Base-by-base conservation (phyloP, 2,888 invertebrate genomes). In the Brachynemurus nebulosus region DNA sequence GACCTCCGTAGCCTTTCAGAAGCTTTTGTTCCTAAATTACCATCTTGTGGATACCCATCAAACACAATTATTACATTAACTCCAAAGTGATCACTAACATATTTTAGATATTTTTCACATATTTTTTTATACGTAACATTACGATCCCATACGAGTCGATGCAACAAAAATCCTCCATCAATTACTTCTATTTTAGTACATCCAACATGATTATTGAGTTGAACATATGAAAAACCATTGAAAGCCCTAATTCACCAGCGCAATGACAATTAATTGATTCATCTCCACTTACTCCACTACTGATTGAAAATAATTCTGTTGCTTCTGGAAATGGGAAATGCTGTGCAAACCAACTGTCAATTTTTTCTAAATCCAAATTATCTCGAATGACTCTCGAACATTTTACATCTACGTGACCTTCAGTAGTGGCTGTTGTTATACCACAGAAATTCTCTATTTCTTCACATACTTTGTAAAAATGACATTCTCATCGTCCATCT, bases 381-480 rank as follows among this genome's bases (percentile, higher is more conserved):
- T 47, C 46, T 12, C 42, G 47, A 20, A 46, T 47, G 8, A 33
- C 36, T 18, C 45, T 43, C 14, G 30, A 41, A 30, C 47, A 20
- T 49, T 44, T 18, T 25, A 25, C 34, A 35, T 50, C 35, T 2
- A 45, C 44, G 34, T 45, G 44, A 16, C 45, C 45, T 18, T 45
- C 44, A 16, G 45, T 46, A 4, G 20, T 27, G 34, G 33, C 9
- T 11, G 23, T 44, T 35, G 17, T 6, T 19, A 42, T 27, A 5
- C 44, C 48, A 44, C 47, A 49, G 30, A 47, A 51, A 14, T 43
- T 12, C 33, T 51, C 50, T 21, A 49, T 40, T 47, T 45, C 16
- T 27, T 41, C 38, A 25, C 5, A 43, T 16, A 43, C 40, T 6
- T 23, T 23, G 6, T 23, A 9, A 23, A 42, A 39, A 39, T 11